A percentile compares a stretch with the other conserved stretches of the same genome.
These are phyloP conservation scores for Drosophila siamana DNA, from an alignment of 2,888 invertebrate species.

Conservation along the genomic window DNA sequence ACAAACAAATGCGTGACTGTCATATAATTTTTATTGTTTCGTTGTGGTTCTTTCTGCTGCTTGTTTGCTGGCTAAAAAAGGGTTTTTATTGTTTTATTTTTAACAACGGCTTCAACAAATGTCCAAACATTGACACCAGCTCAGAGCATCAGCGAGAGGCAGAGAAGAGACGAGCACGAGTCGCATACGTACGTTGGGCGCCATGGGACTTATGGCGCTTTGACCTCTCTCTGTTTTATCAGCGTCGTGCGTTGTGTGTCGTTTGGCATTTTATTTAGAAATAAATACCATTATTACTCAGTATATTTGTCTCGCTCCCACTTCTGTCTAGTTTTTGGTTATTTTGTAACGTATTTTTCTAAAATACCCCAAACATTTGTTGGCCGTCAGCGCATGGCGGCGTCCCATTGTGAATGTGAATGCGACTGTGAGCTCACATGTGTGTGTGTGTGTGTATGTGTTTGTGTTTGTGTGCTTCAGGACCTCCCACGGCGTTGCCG, in stretches of 20 bases:
- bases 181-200: conserved; percentile 23
- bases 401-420: conserved; percentile 60
- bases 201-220: conserved; percentile 64
- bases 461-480: conserved; percentile 55
- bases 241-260: conserved; percentile 19
- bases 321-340: conserved; percentile 14
- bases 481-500: conserved; percentile 56
- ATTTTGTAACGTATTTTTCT: conserved; percentile 65
- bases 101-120: conserved; percentile 50
- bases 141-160: too few species aligned
- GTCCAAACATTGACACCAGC: conserved; percentile 56
- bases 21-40: conserved; percentile 40
- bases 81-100: conserved; percentile 60
- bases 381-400: conserved; percentile 57
- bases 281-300: conserved; percentile 72
- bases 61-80: conserved; percentile 18
- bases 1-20: conserved; percentile 15
- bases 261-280: conserved; percentile 67
- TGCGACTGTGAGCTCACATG: conserved; percentile 28
- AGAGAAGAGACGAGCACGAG: too few species aligned
- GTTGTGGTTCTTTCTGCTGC: neutral
- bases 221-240: conserved; percentile 55
- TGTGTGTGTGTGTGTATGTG: conserved; percentile 20
- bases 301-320: conserved; percentile 14
- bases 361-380: conserved; percentile 67